Evolutionary conservation across 1,140 invertebrate species (phyloP).

Genomic region (Drosophila bipectinata): DNA sequence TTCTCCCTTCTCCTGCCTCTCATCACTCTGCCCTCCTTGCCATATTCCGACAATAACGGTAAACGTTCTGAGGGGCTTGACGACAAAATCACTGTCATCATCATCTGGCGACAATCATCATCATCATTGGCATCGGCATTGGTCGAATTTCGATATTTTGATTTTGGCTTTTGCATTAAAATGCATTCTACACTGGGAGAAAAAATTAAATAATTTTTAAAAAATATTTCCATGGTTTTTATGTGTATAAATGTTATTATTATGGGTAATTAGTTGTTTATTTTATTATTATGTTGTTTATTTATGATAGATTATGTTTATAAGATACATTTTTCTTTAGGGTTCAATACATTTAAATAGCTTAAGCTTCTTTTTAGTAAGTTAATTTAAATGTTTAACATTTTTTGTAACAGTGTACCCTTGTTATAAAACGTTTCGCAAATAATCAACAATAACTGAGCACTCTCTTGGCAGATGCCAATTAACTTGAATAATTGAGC

Average conservation of each 20-base stretch:
- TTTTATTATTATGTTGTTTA: no score
- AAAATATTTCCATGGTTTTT: no score
- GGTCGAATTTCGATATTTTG: conserved; percentile 29
- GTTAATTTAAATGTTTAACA: no score
- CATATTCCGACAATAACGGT: not conserved
- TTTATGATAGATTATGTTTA: not conserved
- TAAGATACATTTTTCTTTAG: no score
- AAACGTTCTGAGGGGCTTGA: conserved; percentile 31
- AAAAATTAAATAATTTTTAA: not conserved
- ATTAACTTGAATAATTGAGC: conserved; percentile 44
- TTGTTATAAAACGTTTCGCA: conserved; percentile 17
- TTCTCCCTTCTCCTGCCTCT: not conserved
- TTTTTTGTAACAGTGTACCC: not conserved
- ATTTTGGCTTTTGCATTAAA: not conserved
- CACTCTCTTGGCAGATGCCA: conserved; percentile 38
- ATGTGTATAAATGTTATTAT: not conserved
- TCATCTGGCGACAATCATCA: not conserved
- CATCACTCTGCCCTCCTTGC: not conserved
- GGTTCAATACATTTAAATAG: no score
- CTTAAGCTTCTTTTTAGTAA: no score
- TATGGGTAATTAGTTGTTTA: no score
- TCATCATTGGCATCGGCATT: conserved; percentile 3
- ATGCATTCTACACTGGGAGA: conserved; percentile 13
- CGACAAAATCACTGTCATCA: conserved; percentile 37
- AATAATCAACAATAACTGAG: conserved; percentile 26